These are phyloP conservation scores for Pogonomyrmex californicus DNA, from an alignment of 1,140 invertebrate genomes.

Conservation along the genomic window DNA sequence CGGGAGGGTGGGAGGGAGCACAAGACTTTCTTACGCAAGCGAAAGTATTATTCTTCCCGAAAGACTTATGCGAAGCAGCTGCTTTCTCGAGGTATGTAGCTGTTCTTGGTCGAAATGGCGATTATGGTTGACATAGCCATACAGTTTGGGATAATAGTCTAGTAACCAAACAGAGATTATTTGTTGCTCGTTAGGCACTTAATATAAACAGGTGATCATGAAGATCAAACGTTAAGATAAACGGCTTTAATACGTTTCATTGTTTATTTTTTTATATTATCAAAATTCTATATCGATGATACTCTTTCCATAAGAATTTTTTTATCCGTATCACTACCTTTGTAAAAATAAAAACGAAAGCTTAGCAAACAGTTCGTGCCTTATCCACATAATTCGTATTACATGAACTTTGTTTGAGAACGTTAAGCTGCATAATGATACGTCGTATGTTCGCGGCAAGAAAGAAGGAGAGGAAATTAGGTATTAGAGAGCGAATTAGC, in stretches of 20 bases:
- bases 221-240: constrained; percentile 6
- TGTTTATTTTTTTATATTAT: not conserved
- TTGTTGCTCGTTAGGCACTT: constrained; percentile 68
- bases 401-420: constrained; percentile 2
- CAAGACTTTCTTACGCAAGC: constrained; percentile 72
- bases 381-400: constrained; percentile 1
- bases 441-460: constrained; percentile 48
- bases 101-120: constrained; percentile 45
- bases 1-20: not conserved
- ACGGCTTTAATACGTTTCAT: not conserved
- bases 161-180: constrained; percentile 76
- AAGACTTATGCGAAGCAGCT: constrained; percentile 85
- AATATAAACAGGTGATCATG: constrained; percentile 75
- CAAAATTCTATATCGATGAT: not conserved
- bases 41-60: constrained; percentile 82
- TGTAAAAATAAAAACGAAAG: not conserved
- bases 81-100: constrained; percentile 68
- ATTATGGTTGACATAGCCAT: constrained; percentile 58
- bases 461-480: constrained; percentile 44
- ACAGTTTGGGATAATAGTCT: constrained; percentile 10
- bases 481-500: constrained; percentile 65
- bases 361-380: not conserved
- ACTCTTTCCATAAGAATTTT: not conserved
- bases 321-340: not conserved
- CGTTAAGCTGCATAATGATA: constrained; percentile 42